Evolutionary conservation across 1,140 invertebrate genomes (phyloP), one percentile per base, ranked within the genome.

Genomic region (Pogonomyrmex californicus): DNA sequence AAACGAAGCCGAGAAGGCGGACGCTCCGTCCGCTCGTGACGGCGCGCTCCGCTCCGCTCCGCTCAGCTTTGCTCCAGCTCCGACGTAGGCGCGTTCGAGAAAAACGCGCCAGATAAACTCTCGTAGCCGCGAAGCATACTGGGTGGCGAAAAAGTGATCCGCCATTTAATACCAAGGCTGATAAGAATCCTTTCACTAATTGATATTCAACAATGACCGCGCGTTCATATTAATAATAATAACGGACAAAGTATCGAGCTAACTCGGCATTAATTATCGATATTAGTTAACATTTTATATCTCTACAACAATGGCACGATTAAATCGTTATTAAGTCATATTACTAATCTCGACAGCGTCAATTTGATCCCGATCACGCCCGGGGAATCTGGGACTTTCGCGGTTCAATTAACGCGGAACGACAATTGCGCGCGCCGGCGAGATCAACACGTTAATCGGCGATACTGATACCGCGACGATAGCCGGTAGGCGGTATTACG

Each of bases 1-100:
- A 86, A 88, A 79, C 85, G 88, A 33, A 90, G 79, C 85, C 70
- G 79, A 90, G 70, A 77, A 83, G 70, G 82, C 71, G 73, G 23
- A 12, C 30, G 51, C 79, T 83, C 63, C 79, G 86, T 87, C 75
- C 75, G 85, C 60, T 54, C 66, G 73, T 75, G 51, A 81, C 78
- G 78, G 14, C 49, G n/a, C 23, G 78, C 4, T 41, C 38, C 49
- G 63, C 56, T 36, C 71, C 17, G 47, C 68, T 51, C 75, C 38
- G 73, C 73, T 77, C 56, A 9, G 73, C 47, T 79, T 47, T 9
- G 58, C 41, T 79, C 44, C n/a, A 44, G 77, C 77, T 66, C 66
- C 62, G 62, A 79, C 36, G 51, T 41, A 41, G 1, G 36, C 51
- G 47, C 65, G 23, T 62, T 58, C 23, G 10, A 58, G 66, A 71